phyloP scores from a whole-genome alignment of 2,888 invertebrate species.

The Sceliomorpha sp. region DNA sequence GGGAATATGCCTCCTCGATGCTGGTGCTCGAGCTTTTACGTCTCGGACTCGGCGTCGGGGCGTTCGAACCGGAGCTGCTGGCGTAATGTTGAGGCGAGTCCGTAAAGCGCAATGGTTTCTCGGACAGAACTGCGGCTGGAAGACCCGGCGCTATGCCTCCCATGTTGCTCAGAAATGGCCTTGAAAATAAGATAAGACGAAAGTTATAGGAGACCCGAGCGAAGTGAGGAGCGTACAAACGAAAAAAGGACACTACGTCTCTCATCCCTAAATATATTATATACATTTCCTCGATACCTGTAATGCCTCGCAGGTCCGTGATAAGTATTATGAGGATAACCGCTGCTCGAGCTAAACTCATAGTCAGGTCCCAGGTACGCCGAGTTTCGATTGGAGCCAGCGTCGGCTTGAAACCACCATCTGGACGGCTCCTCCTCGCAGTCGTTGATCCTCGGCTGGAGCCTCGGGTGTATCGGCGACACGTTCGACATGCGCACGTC shows the following conservation, averaged over 20 bases:
- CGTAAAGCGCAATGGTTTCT: constrained; percentile 86
- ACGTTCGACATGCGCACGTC: constrained; percentile 94
- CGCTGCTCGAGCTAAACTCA: constrained; percentile 83
- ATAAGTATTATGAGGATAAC: constrained; percentile 92
- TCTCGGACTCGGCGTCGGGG: constrained; percentile 86
- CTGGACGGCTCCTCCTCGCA: constrained; percentile 61
- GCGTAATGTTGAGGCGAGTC: constrained; percentile 88
- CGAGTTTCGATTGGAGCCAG: constrained; percentile 72
- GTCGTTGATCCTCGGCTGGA: constrained; percentile 83
- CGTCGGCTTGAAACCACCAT: constrained; percentile 53
- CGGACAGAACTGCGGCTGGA: constrained; percentile 69
- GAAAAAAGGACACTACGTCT: too few relatives aligned
- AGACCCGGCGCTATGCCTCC: constrained; percentile 73
- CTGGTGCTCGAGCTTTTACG: constrained; percentile 86
- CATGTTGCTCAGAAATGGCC: constrained; percentile 73
- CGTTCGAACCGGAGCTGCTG: constrained; percentile 81
- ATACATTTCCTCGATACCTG: constrained; percentile 81
- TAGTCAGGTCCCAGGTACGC: constrained; percentile 81
- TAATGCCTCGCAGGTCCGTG: constrained; percentile 91
- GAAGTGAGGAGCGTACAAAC: too few relatives aligned
- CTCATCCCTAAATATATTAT: too few relatives aligned
- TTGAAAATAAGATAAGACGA: constrained; percentile 3
- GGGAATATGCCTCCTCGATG: constrained; percentile 84
- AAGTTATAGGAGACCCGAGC: background rate
- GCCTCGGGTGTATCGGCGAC: constrained; percentile 89